Percentiles rank a stretch among this genome's conserved stretches.
phyloP scores from a whole-genome alignment of 2,888 invertebrate genomes.

The Acheta domesticus region DNA sequence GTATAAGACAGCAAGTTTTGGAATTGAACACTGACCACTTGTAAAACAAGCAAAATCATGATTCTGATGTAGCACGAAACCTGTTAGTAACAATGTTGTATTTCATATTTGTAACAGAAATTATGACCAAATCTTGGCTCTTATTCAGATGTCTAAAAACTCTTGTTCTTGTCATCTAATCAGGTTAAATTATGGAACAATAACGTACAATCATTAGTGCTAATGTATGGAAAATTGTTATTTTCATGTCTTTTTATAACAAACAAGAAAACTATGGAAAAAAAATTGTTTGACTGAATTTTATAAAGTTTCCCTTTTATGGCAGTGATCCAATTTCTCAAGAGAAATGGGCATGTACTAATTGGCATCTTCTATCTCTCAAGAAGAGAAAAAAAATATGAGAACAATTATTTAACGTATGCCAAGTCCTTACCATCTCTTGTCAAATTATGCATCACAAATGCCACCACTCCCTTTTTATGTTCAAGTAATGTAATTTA shows the following conservation, averaged over 20 bases:
- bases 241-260: conserved; percentile 33
- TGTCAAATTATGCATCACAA: background rate
- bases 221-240: conserved; percentile 32
- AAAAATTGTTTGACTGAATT: conserved; percentile 29
- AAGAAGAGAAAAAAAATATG: background rate
- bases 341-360: background rate
- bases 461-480: conserved; percentile 5
- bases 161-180: conserved; percentile 27
- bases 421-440: background rate
- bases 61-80: too few species aligned
- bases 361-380: background rate
- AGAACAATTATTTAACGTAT: background rate
- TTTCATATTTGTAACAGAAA: background rate
- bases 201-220: conserved; percentile 35
- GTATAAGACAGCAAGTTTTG: too few species aligned
- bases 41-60: too few species aligned
- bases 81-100: too few species aligned
- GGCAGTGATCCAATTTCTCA: background rate
- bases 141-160: conserved; percentile 18
- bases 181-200: conserved; percentile 34
- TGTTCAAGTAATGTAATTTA: conserved; percentile 1
- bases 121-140: conserved; percentile 19
- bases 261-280: conserved; percentile 20
- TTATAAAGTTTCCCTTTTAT: conserved; percentile 28
- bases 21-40: too few species aligned